Evolutionary conservation across 2,797 vertebrate species (phyloP), one percentile per base, ranked within the genome.

Genomic region (Chelon auratus): DNA sequence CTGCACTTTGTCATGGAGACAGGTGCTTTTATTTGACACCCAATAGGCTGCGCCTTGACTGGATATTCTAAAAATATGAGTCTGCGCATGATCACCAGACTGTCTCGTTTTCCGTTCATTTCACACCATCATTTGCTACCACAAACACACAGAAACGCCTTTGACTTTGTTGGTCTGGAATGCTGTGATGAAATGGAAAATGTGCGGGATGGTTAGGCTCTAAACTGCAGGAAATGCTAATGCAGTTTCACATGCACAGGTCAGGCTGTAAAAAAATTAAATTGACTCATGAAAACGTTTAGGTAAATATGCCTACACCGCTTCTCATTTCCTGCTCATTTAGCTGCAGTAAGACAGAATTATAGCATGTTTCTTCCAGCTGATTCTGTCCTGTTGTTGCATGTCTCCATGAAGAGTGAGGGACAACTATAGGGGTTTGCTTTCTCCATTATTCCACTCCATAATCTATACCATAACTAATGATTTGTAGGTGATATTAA

Each of bases 11-110:
- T 95, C 93, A 93, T 90, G 78, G 82, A 94, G 93, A 94, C 94
- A 94, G 93, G 92, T 94, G 92, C 91, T 93, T 94, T 94, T 94
- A 94, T 94, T 94, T 94, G 93, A 95, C 93, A 93, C 62, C 90
- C 92, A 93, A 93, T 89, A 92, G 91, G 91, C 82, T 87, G 85
- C 63, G 48, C 80, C 80, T 85, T 79, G 84, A 91, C 90, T 93
- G 90, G 90, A 92, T 93, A 93, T 93, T 92, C 92, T 91, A 93
- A 93, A 93, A 94, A 94, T 93, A 95, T 92, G 91, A 90, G 86
- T 84, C 82, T 90, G 84, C 68, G 80, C 85, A 90, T 87, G 87
- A 89, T 91, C 93, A 92, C 93, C 92, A 91, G 88, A 90, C 92
- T 89, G 91, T 87, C 90, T 93, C 88, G 62, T 93, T 91, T 88